Base-by-base conservation (phyloP, 2,888 invertebrate species). In the Belgica antarctica region DNA sequence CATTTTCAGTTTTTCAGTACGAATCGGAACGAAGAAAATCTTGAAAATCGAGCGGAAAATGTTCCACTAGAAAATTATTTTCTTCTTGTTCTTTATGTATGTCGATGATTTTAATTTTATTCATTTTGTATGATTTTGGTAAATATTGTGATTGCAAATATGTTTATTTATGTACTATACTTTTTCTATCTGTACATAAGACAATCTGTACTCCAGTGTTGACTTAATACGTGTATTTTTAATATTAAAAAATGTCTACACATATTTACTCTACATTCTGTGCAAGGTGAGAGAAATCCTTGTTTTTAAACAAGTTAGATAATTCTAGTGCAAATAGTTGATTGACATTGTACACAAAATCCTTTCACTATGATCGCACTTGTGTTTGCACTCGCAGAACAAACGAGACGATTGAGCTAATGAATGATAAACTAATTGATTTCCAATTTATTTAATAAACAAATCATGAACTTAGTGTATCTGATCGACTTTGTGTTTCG, bases 121-220 rank as follows among this genome's bases (percentile, higher is more conserved):
- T 65, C 65, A 65, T 63, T 63, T n/a, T n/a, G n/a, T 27, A 63
- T 63, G 63, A 65, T 65, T 65, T 41, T 12, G 27, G 46, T 15
- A 65, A 65, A 65, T 65, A 65, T 65, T 65, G 22, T 65, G 46
- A 65, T 65, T 65, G 65, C 65, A 65, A 65, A 65, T 65, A 65
- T 41, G 46, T 65, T 62, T 62, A 22, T 62, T 62, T 62, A 62
- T 65, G 34, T 63, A 65, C 22, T 65, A 27, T 46, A 46, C 62
- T 31, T 19, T 15, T 62, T 34, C 31, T 62, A 28, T 28, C 28
- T 19, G 12, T 62, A 62, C 27, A 62, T 22, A 62, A n/a, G 22
- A 36, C 22, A 31, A 19, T 22, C 17, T 34, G 36, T 62, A n/a
- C 7, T 12, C 22, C 15, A 7, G 24, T 63, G 36, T 65, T 65